phyloP scores from a whole-genome alignment of 2,797 vertebrate genomes.

The Gymnothorax reevesii region DNA sequence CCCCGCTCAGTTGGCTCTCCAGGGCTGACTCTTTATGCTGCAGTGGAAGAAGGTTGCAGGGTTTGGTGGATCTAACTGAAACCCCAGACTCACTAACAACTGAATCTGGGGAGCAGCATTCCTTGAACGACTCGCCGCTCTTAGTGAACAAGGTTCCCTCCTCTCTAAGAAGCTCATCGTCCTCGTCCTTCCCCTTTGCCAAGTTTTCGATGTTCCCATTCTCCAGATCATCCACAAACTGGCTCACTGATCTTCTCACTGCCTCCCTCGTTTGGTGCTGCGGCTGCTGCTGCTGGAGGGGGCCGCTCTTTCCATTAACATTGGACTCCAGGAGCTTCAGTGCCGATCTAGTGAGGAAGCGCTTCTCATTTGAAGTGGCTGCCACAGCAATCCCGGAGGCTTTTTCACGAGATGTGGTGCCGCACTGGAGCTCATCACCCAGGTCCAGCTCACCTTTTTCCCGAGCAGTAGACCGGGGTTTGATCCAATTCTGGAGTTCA shows the following conservation, averaged over 20 bases:
- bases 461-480: slow-evolving; percentile 73
- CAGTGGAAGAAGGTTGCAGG: slow-evolving; percentile 52
- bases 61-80: slow-evolving; percentile 55
- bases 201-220: slow-evolving; percentile 88
- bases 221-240: slow-evolving; percentile 88
- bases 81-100: slow-evolving; percentile 57
- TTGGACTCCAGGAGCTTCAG: slow-evolving; percentile 71
- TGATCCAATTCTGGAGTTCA: slow-evolving; percentile 89
- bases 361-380: slow-evolving; percentile 64
- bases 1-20: slow-evolving; percentile 73
- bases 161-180: slow-evolving; percentile 66
- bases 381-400: slow-evolving; percentile 57
- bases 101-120: slow-evolving; percentile 61
- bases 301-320: slow-evolving; percentile 63
- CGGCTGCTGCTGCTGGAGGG: slow-evolving; percentile 54
- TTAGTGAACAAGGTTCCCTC: slow-evolving; percentile 68
- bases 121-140: slow-evolving; percentile 67
- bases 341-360: slow-evolving; percentile 70
- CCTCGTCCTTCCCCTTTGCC: slow-evolving; percentile 67
- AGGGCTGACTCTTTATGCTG: slow-evolving; percentile 56
- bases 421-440: slow-evolving; percentile 80
- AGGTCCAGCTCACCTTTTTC: slow-evolving; percentile 79
- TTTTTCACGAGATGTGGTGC: slow-evolving; percentile 62
- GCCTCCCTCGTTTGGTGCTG: slow-evolving; percentile 65
- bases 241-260: slow-evolving; percentile 68